A percentile compares a stretch with the other conserved stretches of the same genome.
phyloP scores from a whole-genome alignment of 2,113 vertebrate species.

The Gulo gulo region DNA sequence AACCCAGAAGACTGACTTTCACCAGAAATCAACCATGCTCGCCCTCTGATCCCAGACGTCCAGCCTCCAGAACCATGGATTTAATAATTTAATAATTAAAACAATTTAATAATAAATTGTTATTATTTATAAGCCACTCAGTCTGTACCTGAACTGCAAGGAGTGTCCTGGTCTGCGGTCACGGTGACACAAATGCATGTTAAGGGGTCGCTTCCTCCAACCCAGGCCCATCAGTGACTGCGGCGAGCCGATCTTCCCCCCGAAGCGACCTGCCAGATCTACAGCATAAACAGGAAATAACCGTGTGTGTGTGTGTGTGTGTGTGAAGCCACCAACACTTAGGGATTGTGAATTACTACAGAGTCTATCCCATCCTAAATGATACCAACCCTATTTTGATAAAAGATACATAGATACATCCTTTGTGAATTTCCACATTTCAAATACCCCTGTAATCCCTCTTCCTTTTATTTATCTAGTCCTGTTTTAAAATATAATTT shows the following conservation, averaged over 20 bases:
- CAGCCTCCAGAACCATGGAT: background rate
- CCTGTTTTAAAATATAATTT: background rate
- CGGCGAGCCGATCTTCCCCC: background rate
- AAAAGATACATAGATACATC: background rate
- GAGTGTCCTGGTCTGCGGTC: rapidly evolving
- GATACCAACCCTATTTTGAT: background rate
- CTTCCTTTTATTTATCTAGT: background rate
- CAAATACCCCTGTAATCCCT: background rate
- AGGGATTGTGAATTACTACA: background rate
- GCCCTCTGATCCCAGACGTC: background rate
- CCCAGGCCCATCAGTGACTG: background rate
- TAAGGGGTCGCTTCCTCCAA: background rate
- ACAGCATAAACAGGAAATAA: background rate
- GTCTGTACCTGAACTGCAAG: background rate
- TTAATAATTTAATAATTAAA: no score
- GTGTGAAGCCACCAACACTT: background rate
- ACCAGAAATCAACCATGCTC: background rate
- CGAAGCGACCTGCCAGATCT: background rate
- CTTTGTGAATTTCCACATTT: background rate
- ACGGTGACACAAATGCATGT: background rate
- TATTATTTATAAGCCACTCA: background rate
- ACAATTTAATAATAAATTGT: no score
- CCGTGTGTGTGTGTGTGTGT: background rate
- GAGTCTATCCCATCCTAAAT: background rate
- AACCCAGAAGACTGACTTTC: background rate